A percentile compares a stretch with the other conserved stretches of the same genome.
Conservation (phyloP, 2,113 vertebrate species). For the Kryptolebias marmoratus region DNA sequence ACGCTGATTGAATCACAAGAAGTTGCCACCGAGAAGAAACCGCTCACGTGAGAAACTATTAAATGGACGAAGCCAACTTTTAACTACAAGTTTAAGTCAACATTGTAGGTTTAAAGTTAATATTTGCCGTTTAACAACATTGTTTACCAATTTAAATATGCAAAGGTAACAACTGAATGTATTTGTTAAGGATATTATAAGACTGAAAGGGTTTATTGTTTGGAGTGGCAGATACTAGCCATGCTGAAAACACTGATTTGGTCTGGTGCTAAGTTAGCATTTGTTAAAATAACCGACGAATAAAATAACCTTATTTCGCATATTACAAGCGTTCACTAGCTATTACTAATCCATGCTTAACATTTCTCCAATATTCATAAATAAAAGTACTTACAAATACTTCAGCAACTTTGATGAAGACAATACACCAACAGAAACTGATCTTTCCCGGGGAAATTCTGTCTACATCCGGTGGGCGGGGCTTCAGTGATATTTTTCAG, state of each 20-base stretch:
- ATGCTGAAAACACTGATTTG: neutral
- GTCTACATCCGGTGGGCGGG: constrained; percentile 59
- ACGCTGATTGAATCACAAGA: neutral
- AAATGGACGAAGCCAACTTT: neutral
- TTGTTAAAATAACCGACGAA: neutral
- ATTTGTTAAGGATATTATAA: too few species aligned
- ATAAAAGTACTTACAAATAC: constrained; percentile 27
- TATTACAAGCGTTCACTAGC: accelerated
- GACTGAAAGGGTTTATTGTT: too few species aligned
- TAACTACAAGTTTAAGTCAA: neutral
- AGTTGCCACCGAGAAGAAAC: neutral
- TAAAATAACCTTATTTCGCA: accelerated
- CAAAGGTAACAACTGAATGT: neutral
- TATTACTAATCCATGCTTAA: accelerated
- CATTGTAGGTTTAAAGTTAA: too few species aligned
- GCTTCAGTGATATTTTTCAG: neutral
- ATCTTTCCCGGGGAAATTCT: constrained; percentile 59
- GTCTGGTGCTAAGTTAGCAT: too few species aligned
- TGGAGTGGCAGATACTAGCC: too few species aligned
- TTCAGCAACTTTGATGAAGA: accelerated
- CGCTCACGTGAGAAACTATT: neutral
- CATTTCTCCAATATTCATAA: neutral
- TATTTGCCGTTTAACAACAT: too few species aligned
- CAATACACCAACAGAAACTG: neutral
- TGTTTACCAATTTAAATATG: too few species aligned